Conservation (phyloP, 1,140 invertebrate species). For the Brachionus manjavacas region DNA sequence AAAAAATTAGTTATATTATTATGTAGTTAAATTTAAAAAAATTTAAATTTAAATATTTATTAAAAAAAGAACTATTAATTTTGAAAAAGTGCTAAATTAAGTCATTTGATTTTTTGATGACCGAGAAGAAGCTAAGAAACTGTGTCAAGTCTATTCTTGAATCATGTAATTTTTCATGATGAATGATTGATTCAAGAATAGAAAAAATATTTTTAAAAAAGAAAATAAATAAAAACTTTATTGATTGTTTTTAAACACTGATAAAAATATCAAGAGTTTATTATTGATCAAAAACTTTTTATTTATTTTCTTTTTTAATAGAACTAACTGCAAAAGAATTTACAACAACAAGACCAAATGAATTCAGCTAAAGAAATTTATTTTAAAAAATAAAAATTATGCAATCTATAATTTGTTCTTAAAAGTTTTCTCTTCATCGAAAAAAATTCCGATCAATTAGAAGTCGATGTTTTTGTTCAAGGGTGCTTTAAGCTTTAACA, state of each 20-base stretch:
- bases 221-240: neutral
- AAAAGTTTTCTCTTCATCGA: neutral
- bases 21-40: too few species aligned
- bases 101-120: too few species aligned
- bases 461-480: neutral
- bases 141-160: neutral
- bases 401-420: neutral
- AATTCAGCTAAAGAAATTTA: neutral
- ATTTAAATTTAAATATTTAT: too few species aligned
- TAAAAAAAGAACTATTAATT: too few species aligned
- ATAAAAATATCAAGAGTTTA: neutral
- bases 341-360: neutral
- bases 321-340: neutral
- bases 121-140: neutral
- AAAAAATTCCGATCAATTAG: neutral
- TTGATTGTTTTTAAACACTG: neutral
- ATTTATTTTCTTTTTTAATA: neutral
- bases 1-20: too few species aligned
- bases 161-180: neutral
- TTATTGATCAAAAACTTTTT: neutral
- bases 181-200: neutral
- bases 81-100: too few species aligned
- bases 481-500: neutral
- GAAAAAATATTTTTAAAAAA: neutral
- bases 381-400: neutral